phyloP scores from a whole-genome alignment of 2,797 vertebrate species.

The Pteropus rufus region DNA sequence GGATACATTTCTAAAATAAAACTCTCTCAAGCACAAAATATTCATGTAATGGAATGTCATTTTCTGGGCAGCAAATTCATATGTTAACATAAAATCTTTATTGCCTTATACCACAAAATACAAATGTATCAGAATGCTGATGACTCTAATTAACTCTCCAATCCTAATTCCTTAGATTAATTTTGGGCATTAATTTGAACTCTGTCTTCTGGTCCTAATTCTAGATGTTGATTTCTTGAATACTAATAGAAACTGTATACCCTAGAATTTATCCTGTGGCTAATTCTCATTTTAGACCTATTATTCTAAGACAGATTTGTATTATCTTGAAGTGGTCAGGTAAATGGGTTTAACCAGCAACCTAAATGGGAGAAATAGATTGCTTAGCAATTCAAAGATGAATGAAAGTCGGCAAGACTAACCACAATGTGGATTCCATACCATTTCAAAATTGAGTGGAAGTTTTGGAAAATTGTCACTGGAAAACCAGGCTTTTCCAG shows the following conservation, averaged over 20 bases:
- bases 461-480: not conserved
- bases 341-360: not conserved
- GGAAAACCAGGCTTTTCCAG: conserved; percentile 23
- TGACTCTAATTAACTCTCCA: not conserved
- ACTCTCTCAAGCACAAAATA: conserved; percentile 43
- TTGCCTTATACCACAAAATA: conserved; percentile 33
- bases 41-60: conserved; percentile 38
- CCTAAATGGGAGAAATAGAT: not conserved
- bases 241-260: not conserved
- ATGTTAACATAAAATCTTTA: conserved; percentile 44
- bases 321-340: not conserved
- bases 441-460: not conserved
- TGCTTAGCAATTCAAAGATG: not conserved
- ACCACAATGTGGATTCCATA: not conserved
- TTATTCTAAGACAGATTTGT: not conserved
- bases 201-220: conserved; percentile 44
- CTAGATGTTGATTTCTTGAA: not conserved
- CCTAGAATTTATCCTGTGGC: not conserved
- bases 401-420: rapidly evolving
- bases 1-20: not conserved
- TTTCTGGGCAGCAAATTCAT: conserved; percentile 51
- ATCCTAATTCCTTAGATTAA: conserved; percentile 39
- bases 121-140: conserved; percentile 7
- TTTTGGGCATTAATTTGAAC: conserved; percentile 30
- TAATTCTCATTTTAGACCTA: not conserved